Base-by-base conservation (phyloP, 1,140 invertebrate species). In the Neodiprion virginianus region DNA sequence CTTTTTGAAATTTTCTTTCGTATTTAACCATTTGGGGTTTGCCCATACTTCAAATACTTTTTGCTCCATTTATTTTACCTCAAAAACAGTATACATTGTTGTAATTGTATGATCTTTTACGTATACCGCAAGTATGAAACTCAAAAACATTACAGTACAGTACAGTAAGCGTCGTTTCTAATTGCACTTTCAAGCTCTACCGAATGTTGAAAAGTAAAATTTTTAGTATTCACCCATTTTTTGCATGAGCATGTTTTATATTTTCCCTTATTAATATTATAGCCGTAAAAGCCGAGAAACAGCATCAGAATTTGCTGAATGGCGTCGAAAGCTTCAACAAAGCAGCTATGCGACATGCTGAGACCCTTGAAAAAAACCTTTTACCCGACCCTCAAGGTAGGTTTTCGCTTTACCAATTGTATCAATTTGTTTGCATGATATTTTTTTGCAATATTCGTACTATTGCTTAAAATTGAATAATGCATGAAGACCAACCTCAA, bases 351-450 rank as follows among this genome's bases (percentile, higher is more conserved):
- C 95, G 95, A 85, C 94, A 94, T 80, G 90, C 93, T 1, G 91
- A 91, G 65, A 95, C 94, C 4, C 87, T 92, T 76, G 94, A 95
- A 88, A 95, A 95, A 89, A 93, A 93, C 81, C 87, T 93, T 71
- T 89, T 95, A 80, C 94, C 95, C 71, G 92, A 93, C 74, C 90
- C 93, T 82, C 91, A 94, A 92, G 92, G 93, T 94, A 89, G 48
- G 48, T 28, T 48, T 69, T 67, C n/a, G 67, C 21, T 68, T 67
- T 69, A 7, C 48, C 7, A 17, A 17, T 17, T n/a, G 48, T 17
- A 71, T 79, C 75, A 75, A 72, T 73, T 75, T 75, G 28, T 67
- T 12, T 88, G 89, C 89, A 86, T 83, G 77, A 83, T 23, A 78
- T 76, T 77, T 80, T 77, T 53, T 69, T 78, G 81, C 75, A 75